phyloP scores from a whole-genome alignment of 2,888 invertebrate species.

The Tromatobia lineatoria region DNA sequence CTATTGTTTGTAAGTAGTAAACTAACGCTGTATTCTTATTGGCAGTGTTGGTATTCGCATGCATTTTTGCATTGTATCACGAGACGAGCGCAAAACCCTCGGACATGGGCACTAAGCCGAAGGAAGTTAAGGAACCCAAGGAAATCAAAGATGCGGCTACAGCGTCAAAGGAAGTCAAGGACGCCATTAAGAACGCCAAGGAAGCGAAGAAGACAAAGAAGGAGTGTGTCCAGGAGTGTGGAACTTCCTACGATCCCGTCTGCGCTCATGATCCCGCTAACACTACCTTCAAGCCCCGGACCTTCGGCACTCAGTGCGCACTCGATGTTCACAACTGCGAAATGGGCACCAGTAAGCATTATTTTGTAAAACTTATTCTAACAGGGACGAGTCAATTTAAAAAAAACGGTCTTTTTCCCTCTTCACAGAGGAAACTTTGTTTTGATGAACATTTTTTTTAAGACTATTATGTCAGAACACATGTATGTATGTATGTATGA shows the following conservation, averaged over 20 bases:
- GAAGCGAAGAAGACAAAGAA: constrained; percentile 89
- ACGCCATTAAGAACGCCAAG: constrained; percentile 86
- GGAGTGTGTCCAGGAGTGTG: constrained; percentile 85
- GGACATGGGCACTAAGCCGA: constrained; percentile 68
- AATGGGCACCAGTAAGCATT: constrained; percentile 87
- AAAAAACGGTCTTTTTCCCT: background rate
- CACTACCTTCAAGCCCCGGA: constrained; percentile 86
- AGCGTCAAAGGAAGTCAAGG: constrained; percentile 80
- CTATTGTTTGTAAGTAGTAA: no score
- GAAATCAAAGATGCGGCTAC: constrained; percentile 74
- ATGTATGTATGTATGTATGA: no score
- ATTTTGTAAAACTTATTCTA: background rate
- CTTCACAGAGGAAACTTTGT: constrained; percentile 41
- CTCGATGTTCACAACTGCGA: constrained; percentile 90
- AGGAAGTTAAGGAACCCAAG: constrained; percentile 75
- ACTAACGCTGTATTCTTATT: constrained; percentile 1
- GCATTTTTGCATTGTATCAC: constrained; percentile 71
- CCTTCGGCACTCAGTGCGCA: constrained; percentile 89
- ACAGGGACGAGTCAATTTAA: background rate
- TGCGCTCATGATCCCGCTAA: constrained; percentile 88
- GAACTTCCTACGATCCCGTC: constrained; percentile 87
- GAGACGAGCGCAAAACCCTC: constrained; percentile 67
- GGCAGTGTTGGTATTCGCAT: constrained; percentile 73
- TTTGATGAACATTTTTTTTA: no score
- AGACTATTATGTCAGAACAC: no score